Evolutionary conservation across 2,888 invertebrate species (phyloP).

Genomic region (Steromphala cineraria): DNA sequence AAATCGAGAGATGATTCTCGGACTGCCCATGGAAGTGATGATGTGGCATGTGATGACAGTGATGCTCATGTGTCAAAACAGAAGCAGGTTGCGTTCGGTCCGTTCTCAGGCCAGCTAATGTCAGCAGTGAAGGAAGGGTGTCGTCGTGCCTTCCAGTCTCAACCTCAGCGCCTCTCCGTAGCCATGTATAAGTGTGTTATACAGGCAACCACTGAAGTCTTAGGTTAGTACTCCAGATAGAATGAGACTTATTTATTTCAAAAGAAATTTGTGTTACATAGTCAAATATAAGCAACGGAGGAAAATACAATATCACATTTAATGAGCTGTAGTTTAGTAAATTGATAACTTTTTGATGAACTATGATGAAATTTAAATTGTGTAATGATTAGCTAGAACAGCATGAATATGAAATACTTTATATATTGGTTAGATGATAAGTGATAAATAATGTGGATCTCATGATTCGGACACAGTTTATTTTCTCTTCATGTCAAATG

Average conservation of each 20-base stretch:
- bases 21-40: neutral
- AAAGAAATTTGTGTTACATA: neutral
- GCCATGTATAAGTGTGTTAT: slow-evolving; percentile 94
- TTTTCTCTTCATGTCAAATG: too few species aligned
- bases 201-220: slow-evolving; percentile 88
- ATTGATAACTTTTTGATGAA: too few species aligned
- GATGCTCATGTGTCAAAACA: slow-evolving; percentile 7
- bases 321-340: too few species aligned
- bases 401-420: too few species aligned
- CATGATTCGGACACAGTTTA: too few species aligned
- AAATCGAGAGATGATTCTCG: neutral
- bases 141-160: slow-evolving; percentile 89
- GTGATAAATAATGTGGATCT: too few species aligned
- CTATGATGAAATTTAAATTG: too few species aligned
- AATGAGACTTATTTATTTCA: neutral
- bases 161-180: slow-evolving; percentile 92
- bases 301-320: neutral
- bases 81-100: slow-evolving; percentile 46
- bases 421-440: too few species aligned
- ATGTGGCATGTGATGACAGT: neutral
- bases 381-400: too few species aligned
- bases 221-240: slow-evolving; percentile 81
- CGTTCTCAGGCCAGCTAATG: slow-evolving; percentile 88
- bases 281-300: neutral
- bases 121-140: slow-evolving; percentile 93